phyloP scores from a whole-genome alignment of 2,113 vertebrate species.

The Dermatemys mawii region DNA sequence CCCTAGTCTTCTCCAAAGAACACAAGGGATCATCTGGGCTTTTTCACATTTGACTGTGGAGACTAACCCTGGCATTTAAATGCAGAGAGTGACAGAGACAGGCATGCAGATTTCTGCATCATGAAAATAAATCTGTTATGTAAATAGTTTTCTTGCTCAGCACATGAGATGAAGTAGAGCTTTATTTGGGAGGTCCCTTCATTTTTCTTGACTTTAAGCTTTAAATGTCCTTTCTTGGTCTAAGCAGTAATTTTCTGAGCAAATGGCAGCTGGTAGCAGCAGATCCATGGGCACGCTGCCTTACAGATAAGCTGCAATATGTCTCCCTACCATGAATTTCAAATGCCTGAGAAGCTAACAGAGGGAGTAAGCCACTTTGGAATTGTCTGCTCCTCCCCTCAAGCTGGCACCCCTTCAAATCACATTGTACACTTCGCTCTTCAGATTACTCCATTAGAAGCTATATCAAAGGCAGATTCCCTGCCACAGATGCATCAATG shows the following conservation, averaged over 20 bases:
- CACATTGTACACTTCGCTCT: not conserved
- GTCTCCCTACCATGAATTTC: not conserved
- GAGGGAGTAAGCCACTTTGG: not conserved
- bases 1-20: not conserved
- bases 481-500: not conserved
- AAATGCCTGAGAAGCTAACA: not conserved
- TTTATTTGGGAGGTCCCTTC: not conserved
- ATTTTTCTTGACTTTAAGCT: not conserved
- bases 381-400: not conserved
- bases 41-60: not conserved
- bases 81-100: not conserved
- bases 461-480: not conserved
- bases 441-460: not conserved
- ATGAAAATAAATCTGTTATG: not conserved
- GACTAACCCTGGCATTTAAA: not conserved
- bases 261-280: not conserved
- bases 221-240: not conserved
- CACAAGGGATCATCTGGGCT: accelerated
- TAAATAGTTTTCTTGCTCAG: not conserved
- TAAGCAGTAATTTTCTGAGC: not conserved
- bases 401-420: not conserved
- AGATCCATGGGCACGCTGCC: not conserved
- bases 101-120: not conserved
- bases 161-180: not conserved
- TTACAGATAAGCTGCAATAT: not conserved